These are phyloP conservation scores for Galeopterus variegatus DNA, from an alignment of 2,113 vertebrate genomes.

Conservation along the genomic window DNA sequence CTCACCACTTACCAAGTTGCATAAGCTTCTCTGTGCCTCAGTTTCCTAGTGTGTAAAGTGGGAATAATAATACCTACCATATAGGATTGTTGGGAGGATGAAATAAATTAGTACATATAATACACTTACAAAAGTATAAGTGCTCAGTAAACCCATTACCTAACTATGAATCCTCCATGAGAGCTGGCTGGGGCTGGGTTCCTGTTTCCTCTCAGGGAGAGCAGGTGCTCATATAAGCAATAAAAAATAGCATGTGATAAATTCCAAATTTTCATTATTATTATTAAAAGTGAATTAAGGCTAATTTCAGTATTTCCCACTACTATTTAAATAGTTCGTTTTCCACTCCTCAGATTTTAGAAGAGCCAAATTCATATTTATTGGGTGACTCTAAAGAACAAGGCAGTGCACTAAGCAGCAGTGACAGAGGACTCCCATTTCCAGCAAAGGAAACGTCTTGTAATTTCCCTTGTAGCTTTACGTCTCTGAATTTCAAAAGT, in stretches of 20 bases:
- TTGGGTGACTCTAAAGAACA: not conserved
- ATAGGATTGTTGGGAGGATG: not conserved
- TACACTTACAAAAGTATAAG: not conserved
- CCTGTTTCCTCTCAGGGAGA: not conserved
- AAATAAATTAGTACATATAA: not conserved
- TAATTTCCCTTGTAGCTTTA: not conserved
- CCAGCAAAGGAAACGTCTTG: not conserved
- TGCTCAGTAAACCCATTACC: not conserved
- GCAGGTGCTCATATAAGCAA: not conserved
- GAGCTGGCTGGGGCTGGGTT: not conserved
- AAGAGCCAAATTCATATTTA: not conserved
- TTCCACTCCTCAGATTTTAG: not conserved
- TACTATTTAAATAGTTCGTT: not conserved
- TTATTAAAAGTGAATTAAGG: not conserved
- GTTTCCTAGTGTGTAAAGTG: not conserved
- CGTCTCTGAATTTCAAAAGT: conserved; percentile 37
- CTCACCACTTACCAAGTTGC: not conserved
- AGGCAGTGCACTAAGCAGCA: not conserved
- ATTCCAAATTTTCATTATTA: not conserved
- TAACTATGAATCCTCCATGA: not conserved
- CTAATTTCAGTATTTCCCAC: not conserved
- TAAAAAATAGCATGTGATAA: not conserved
- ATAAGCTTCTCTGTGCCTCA: not conserved
- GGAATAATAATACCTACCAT: too few species aligned
- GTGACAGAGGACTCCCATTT: not conserved